A percentile compares a stretch with the other conserved stretches of the same genome.
Conservation (phyloP, 2,888 invertebrate genomes). For the Tortricodes alternella region DNA sequence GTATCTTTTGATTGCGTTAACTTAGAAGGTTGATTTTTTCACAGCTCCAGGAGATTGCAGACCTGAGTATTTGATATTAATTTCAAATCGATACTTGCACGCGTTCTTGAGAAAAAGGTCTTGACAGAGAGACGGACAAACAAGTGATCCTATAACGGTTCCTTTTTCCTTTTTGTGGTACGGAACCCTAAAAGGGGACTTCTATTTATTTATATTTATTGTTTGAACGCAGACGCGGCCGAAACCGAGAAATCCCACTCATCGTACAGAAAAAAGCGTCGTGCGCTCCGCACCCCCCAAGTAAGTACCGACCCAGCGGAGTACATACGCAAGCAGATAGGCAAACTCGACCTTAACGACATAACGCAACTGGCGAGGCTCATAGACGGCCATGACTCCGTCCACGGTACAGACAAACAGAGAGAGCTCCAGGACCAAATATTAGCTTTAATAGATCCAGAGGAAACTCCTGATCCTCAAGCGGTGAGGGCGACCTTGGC, state of each 20-base stretch:
- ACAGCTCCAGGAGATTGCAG: too few relatives aligned
- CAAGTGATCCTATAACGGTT: too few relatives aligned
- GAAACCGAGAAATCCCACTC: slow-evolving; percentile 69
- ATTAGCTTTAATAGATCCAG: slow-evolving; percentile 62
- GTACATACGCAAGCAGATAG: slow-evolving; percentile 67
- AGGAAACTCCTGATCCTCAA: slow-evolving; percentile 62
- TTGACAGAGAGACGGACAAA: too few relatives aligned
- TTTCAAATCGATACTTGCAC: too few relatives aligned
- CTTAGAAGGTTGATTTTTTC: too few relatives aligned
- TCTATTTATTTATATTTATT: neutral
- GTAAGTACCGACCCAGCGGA: slow-evolving; percentile 75
- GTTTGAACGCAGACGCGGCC: slow-evolving; percentile 54
- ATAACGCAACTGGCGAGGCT: slow-evolving; percentile 67
- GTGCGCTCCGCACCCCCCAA: slow-evolving; percentile 60
- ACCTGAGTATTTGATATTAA: too few relatives aligned
- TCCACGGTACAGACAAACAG: slow-evolving; percentile 51
- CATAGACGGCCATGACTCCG: slow-evolving; percentile 64
- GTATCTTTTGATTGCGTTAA: too few relatives aligned
- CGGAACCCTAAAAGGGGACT: too few relatives aligned
- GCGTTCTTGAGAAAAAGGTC: too few relatives aligned
- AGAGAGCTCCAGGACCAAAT: slow-evolving; percentile 68
- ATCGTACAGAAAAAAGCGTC: slow-evolving; percentile 69
- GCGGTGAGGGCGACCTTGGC: slow-evolving; percentile 57
- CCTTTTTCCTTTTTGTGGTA: too few relatives aligned
- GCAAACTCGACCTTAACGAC: slow-evolving; percentile 67